Conservation (phyloP, 2,113 vertebrate species). For the Phaethon lepturus region DNA sequence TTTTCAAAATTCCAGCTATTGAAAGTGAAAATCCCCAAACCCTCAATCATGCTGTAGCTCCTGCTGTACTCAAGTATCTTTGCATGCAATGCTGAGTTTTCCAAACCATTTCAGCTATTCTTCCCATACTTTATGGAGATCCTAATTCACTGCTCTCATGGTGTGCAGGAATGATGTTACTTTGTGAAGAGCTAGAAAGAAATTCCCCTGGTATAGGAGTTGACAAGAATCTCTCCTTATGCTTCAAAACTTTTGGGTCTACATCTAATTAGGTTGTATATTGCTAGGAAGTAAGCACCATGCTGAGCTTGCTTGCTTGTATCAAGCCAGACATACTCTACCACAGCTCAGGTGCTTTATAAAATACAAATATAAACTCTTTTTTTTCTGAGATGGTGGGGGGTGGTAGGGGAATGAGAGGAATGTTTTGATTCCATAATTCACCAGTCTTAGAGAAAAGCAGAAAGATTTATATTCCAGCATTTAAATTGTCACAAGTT, state of each 20-base stretch:
- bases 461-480: background rate
- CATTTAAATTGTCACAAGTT: background rate
- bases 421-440: background rate
- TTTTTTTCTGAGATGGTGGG: background rate
- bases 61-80: background rate
- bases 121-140: background rate
- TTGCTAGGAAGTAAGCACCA: background rate
- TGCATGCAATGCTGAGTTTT: background rate
- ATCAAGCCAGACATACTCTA: background rate
- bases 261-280: constrained; percentile 25
- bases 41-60: background rate
- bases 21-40: background rate
- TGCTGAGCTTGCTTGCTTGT: constrained; percentile 32
- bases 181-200: background rate
- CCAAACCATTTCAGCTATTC: background rate
- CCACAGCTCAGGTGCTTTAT: background rate
- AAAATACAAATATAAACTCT: background rate
- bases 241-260: constrained; percentile 21
- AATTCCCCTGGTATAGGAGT: background rate
- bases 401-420: background rate
- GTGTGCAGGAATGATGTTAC: background rate
- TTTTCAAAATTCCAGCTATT: background rate
- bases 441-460: background rate
- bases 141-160: background rate
- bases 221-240: background rate